Conservation (phyloP, 2,113 vertebrate genomes). For the Panthera tigris region DNA sequence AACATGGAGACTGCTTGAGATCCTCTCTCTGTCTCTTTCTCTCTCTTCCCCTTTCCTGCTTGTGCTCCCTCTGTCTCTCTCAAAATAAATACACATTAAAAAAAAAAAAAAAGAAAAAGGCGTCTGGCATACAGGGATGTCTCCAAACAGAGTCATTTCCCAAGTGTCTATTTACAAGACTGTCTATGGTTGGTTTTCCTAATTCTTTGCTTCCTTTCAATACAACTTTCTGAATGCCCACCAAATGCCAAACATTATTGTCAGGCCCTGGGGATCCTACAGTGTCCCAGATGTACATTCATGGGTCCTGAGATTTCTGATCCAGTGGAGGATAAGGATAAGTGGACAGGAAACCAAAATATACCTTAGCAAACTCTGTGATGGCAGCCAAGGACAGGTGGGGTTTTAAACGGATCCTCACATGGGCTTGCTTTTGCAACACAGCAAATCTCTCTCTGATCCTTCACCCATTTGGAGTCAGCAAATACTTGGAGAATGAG, state of each 20-base stretch:
- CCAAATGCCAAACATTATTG: background rate
- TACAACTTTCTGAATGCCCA: background rate
- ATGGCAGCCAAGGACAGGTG: background rate
- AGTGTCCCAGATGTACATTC: accelerated
- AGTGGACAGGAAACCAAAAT: background rate
- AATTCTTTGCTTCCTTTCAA: background rate
- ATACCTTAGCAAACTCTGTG: background rate
- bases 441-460: background rate
- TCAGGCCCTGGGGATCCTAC: background rate
- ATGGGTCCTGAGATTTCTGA: background rate
- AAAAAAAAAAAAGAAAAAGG: too few species aligned
- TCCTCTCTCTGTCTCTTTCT: too few species aligned
- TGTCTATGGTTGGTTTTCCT: background rate
- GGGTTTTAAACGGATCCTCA: background rate
- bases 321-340: background rate
- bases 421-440: background rate
- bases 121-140: too few species aligned
- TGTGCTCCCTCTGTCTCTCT: too few species aligned
- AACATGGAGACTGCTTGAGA: too few species aligned
- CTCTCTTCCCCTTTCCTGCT: too few species aligned
- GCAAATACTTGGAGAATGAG: background rate
- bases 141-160: background rate
- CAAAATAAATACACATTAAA: too few species aligned
- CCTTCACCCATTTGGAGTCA: background rate
- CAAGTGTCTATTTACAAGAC: background rate